Evolutionary conservation across 2,888 invertebrate genomes (phyloP).

Genomic region (Clusia tigrina): DNA sequence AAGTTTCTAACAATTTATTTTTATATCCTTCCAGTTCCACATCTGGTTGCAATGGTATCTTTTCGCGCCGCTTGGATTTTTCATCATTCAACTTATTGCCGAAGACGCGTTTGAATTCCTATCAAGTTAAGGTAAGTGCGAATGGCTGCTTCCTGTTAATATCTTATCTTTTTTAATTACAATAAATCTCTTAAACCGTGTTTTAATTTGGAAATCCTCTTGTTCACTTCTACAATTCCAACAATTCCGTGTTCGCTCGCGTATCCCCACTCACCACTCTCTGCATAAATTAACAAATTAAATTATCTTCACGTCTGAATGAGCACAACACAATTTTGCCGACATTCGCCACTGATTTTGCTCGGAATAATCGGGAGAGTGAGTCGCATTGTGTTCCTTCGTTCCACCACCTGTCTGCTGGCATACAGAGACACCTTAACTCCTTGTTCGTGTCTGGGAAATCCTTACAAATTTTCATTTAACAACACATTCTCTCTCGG

Average conservation of each 20-base stretch:
- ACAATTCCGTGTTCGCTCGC: not conserved
- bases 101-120: constrained; percentile 95
- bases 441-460: constrained; percentile 1
- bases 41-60: constrained; percentile 90
- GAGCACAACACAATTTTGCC: constrained; percentile 4
- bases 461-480: not conserved
- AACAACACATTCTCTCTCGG: constrained; percentile 16
- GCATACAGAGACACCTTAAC: not conserved
- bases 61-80: constrained; percentile 91
- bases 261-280: too few species aligned
- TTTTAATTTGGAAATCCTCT: too few species aligned
- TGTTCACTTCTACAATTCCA: not conserved
- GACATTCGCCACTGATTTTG: not conserved
- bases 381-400: not conserved
- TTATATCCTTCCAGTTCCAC: constrained; percentile 74
- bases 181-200: constrained; percentile 2
- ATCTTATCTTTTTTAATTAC: not conserved
- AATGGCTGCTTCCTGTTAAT: constrained; percentile 10
- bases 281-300: constrained; percentile 21
- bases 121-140: constrained; percentile 95
- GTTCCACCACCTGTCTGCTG: constrained; percentile 7
- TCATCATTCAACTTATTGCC: constrained; percentile 94
- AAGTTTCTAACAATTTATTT: constrained; percentile 19
- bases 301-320: constrained; percentile 13
- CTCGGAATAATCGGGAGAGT: too few species aligned